Evolutionary conservation across 1,140 invertebrate genomes (phyloP), one percentile per base, ranked within the genome.

Genomic region (Oedothorax gibbosus): DNA sequence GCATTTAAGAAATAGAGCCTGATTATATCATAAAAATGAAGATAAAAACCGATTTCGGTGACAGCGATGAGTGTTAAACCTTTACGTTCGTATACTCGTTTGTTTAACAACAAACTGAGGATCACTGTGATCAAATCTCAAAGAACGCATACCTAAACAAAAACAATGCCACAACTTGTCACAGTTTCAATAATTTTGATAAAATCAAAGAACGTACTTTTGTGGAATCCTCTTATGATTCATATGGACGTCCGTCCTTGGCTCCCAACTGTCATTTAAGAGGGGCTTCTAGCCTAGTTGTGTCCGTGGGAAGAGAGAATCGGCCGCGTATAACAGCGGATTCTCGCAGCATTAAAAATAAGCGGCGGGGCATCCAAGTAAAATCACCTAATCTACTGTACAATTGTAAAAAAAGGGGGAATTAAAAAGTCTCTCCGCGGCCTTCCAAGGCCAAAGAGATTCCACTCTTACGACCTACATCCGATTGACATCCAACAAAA

Each of bases 401-500:
- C 65, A 60, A 65, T 77, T 35, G 35, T 35, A 35, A 35, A 35
- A 77, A 64, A 77, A 77, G 65, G 65, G 65, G 62, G 18, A 77
- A 60, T 77, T 77, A 77, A 77, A 77, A 60, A 77, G 53, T 62
- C 56, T 77, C 75, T 77, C 75, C 75, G 65, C 54, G 75, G 75
- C 75, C 75, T 77, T 64, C 50, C 75, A 77, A 77, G 75, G 75
- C 75, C 75, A 77, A 77, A 77, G 75, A 77, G 75, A 77, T 62
- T 53, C 21, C 49, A 65, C 75, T 68, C 35, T 77, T 49, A 77
- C 75, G 75, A 77, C 75, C 75, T 77, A 77, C 75, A 77, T 77
- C 60, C 75, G 75, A 77, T n/a, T 77, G 60, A 64, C 75, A 77
- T 77, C 75, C 62, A 64, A 64, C 53, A 77, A 21, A 77, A 62